These are phyloP conservation scores for Hydraecia micacea DNA, from an alignment of 2,888 invertebrate species.

Conservation along the genomic window DNA sequence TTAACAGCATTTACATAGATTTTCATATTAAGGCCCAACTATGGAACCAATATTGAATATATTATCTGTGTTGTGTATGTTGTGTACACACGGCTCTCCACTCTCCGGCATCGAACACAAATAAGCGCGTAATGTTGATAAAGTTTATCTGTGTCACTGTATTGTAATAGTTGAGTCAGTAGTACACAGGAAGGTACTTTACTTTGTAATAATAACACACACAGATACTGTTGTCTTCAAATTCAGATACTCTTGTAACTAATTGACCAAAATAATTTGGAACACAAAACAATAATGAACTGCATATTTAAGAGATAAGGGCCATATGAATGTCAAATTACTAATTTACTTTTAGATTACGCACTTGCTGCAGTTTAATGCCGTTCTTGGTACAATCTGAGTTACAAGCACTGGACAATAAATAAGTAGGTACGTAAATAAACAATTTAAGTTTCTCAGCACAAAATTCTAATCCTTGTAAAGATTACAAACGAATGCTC, in stretches of 20 bases:
- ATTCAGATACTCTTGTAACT: background rate
- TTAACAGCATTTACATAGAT: slow-evolving; percentile 67
- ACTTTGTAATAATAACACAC: background rate
- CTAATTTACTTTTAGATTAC: background rate
- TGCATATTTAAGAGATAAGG: background rate
- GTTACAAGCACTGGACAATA: background rate
- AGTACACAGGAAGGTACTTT: background rate
- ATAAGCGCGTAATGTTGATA: slow-evolving; percentile 2
- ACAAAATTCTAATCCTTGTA: background rate
- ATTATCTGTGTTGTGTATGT: slow-evolving; percentile 23
- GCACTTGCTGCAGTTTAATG: no score
- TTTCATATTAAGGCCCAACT: slow-evolving; percentile 58
- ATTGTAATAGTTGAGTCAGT: slow-evolving; percentile 3
- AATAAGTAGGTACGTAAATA: background rate
- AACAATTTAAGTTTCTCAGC: background rate
- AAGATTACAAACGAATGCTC: background rate
- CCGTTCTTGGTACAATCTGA: no score
- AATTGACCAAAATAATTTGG: background rate
- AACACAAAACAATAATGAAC: background rate
- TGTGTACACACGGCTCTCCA: slow-evolving; percentile 1
- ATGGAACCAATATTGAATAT: slow-evolving; percentile 51
- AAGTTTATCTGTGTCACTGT: slow-evolving; percentile 11
- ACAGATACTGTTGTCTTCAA: background rate
- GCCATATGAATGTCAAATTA: background rate
- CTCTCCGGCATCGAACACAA: slow-evolving; percentile 7